phyloP scores from a whole-genome alignment of 1,140 invertebrate species.

The Adelges cooleyi region DNA sequence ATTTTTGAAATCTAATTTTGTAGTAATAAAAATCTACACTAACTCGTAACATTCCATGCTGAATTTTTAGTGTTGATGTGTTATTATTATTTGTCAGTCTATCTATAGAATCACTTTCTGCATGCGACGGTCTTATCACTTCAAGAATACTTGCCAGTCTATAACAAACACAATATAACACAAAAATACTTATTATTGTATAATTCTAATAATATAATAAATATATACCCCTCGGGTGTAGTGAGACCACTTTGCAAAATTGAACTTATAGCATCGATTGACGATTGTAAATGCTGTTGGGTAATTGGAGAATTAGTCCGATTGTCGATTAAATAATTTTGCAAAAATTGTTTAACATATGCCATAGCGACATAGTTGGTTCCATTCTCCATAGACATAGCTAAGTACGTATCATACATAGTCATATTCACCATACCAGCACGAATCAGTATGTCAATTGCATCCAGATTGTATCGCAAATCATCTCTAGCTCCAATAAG shows the following conservation, averaged over 20 bases:
- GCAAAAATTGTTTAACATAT: slow-evolving; percentile 84
- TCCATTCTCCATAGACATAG: slow-evolving; percentile 77
- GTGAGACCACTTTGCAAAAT: slow-evolving; percentile 59
- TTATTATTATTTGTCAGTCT: background rate
- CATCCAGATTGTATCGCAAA: slow-evolving; percentile 77
- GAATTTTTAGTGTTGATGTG: slow-evolving; percentile 75
- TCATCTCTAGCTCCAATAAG: slow-evolving; percentile 78
- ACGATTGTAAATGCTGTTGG: slow-evolving; percentile 74
- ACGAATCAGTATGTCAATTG: slow-evolving; percentile 75
- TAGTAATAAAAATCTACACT: no score
- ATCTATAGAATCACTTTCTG: slow-evolving; percentile 5
- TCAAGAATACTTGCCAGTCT: slow-evolving; percentile 3
- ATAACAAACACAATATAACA: background rate
- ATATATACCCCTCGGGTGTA: slow-evolving; percentile 61
- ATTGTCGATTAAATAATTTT: slow-evolving; percentile 78
- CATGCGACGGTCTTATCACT: slow-evolving; percentile 3
- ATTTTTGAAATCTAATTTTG: no score
- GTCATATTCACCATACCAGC: slow-evolving; percentile 51
- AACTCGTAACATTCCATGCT: slow-evolving; percentile 77
- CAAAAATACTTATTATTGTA: no score
- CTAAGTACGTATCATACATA: slow-evolving; percentile 74
- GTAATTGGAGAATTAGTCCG: slow-evolving; percentile 59
- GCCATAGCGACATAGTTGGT: slow-evolving; percentile 68
- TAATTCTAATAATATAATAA: no score
- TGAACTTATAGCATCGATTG: slow-evolving; percentile 65